Conservation (phyloP, 2,113 vertebrate genomes). For the Anguilla japonica region DNA sequence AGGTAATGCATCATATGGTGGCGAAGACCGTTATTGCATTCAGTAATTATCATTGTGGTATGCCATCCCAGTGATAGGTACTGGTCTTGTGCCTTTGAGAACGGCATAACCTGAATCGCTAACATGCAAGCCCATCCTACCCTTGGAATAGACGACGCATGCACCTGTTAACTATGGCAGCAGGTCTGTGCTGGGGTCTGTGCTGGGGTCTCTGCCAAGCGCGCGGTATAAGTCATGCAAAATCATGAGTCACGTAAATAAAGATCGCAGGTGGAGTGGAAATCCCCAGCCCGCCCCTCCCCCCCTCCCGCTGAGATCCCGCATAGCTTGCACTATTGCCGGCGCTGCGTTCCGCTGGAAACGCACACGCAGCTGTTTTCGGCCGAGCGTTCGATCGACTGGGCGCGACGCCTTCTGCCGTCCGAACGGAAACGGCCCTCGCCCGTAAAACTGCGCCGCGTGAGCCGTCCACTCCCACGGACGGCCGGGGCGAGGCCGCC, state of each 20-base stretch:
- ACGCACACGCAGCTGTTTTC: not conserved
- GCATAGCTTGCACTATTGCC: not conserved
- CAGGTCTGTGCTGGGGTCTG: not conserved
- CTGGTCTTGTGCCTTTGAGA: too few relatives aligned
- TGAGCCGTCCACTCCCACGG: not conserved
- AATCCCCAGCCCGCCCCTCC: not conserved
- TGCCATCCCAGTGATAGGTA: too few relatives aligned
- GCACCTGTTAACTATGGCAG: not conserved
- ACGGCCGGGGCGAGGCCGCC: too few relatives aligned
- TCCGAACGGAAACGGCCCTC: not conserved
- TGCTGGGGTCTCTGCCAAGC: not conserved
- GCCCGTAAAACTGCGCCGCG: not conserved
- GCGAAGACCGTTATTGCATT: too few relatives aligned
- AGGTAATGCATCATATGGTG: too few relatives aligned
- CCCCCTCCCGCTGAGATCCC: not conserved
- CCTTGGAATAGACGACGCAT: too few relatives aligned
- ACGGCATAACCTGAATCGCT: too few relatives aligned
- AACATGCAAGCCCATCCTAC: too few relatives aligned
- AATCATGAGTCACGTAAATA: not conserved
- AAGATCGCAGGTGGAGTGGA: not conserved
- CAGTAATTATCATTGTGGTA: too few relatives aligned
- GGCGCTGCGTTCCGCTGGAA: not conserved
- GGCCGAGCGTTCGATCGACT: not conserved
- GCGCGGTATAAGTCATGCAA: not conserved
- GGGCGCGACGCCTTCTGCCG: not conserved